Conservation (phyloP, 2,888 invertebrate species). For the Idaea biselata region DNA sequence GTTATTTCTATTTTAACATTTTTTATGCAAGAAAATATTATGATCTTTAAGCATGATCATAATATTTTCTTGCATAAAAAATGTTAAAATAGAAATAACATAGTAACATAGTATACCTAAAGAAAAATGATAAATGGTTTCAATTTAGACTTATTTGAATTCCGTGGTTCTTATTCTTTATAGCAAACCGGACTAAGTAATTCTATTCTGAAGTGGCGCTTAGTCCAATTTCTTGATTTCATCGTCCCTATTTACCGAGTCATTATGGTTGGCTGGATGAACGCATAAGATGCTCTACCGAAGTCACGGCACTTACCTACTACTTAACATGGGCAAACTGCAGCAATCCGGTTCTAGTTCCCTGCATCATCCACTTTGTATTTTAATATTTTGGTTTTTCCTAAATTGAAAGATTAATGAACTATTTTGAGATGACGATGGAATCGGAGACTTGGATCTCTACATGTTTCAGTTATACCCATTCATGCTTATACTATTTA, state of each 20-base stretch:
- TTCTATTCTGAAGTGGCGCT: neutral
- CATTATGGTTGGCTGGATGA: slow-evolving; percentile 34
- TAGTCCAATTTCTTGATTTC: slow-evolving; percentile 14
- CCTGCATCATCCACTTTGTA: slow-evolving; percentile 41
- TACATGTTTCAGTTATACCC: too few species aligned
- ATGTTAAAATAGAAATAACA: too few species aligned
- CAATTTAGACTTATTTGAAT: neutral
- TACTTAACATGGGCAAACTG: slow-evolving; percentile 35
- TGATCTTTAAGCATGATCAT: too few species aligned
- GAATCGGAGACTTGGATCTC: too few species aligned
- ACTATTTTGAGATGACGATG: slow-evolving; percentile 18
- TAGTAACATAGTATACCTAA: too few species aligned
- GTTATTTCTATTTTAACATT: too few species aligned
- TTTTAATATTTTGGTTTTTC: slow-evolving; percentile 36
- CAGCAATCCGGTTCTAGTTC: slow-evolving; percentile 47
- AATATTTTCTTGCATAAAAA: too few species aligned
- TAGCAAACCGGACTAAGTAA: neutral
- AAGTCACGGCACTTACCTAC: slow-evolving; percentile 59
- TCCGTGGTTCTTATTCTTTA: neutral
- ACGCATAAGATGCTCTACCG: slow-evolving; percentile 33
- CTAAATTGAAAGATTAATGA: slow-evolving; percentile 6
- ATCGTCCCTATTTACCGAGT: slow-evolving; percentile 24
- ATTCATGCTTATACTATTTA: too few species aligned
- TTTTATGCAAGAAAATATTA: too few species aligned
- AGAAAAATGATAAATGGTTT: too few species aligned